Base-by-base conservation (phyloP, 2,888 invertebrate genomes). In the Tolmerus cingulatus region DNA sequence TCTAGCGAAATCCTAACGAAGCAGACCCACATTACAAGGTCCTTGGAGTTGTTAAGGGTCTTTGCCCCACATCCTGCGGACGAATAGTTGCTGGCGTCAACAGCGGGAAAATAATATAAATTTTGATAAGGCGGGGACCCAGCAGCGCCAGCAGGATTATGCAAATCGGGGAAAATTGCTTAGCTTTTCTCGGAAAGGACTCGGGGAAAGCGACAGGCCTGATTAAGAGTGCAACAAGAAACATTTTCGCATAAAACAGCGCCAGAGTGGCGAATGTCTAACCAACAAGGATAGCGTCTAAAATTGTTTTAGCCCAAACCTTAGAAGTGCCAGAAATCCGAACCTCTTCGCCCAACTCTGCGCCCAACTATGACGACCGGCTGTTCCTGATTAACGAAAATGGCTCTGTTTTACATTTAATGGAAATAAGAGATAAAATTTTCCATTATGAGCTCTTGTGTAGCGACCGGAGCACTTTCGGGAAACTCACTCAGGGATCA, bases 401-500 rank as follows among this genome's bases (percentile, higher is more conserved):
- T 85, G 85, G 74, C 74, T 74, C 74, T 85, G 85, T 85, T 85
- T 85, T 74, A 57, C 85, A 57, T 85, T 85, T 85, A 85, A 85
- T 85, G 85, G 74, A 85, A 85, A 85, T 85, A 85, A 85, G 85
- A 85, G 85, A 85, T 85, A 85, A 85, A 85, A 85, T 74, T 85
- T 46, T 34, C 46, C 57, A 74, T 85, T 74, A 85, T 85, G 74
- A 74, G 57, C 19, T 66, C 19, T 66, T 82, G 57, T 37, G 37
- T 27, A 57, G 66, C 30, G 37, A 57, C 34, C 37, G 37, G 23
- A 66, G 57, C 30, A 51, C 76, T 76, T 82, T 66, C 37, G 27
- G 57, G 46, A 57, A 82, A 27, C 55, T 19, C 57, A 4, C 37
- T 19, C 14, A 16, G 30, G 57, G 82, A 34, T 82, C 82, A 19